Base-by-base conservation (phyloP, 2,113 vertebrate species). In the Oxygymnocypris stewartii region DNA sequence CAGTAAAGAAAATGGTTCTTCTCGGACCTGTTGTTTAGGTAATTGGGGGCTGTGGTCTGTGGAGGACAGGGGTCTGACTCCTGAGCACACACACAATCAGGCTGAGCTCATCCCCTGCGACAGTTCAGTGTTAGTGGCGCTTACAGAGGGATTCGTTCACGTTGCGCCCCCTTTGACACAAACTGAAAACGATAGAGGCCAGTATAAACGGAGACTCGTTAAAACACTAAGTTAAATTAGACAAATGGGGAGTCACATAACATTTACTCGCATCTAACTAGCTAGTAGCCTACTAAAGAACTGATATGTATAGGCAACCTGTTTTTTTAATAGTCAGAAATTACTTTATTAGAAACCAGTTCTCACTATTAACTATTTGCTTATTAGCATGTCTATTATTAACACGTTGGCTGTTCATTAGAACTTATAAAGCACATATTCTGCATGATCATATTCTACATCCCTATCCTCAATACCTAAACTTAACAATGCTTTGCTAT, bases 161-260 rank as follows among this genome's bases (percentile, higher is more conserved):
- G 8, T 11, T 83, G 81, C 81, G 63, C 81, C 81, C 81, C 81
- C 81, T 71, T 71, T 71, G 63, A 83, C 81, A 31, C 42, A 51
- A 51, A 51, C 20, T 0, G 65, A 35, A 71, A 82, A 65, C 8
- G 7, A 79, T 57, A 35, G n/a, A 61, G 23, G 35, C 57, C 23
- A 37, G 37, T n/a, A 13, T 42, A 11, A 13, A 44, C 51, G 54
- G 20, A 20, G 18, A 59, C 73, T 13, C 3, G 23, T 14, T 61
- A 13, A 16, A 76, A 4, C n/a, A 28, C 73, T n/a, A 49, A 77
- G 12, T 77, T 18, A 77, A 13, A 14, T 11, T 16, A 54, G 37
- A 23, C n/a, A 40, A 35, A 40, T 10, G 9, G 1, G 9, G 20
- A 73, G 16, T 73, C 18, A n/a, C 35, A 35, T 20, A 23, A 71